phyloP scores from a whole-genome alignment of 2,888 invertebrate genomes.

The Ceramica pisi region DNA sequence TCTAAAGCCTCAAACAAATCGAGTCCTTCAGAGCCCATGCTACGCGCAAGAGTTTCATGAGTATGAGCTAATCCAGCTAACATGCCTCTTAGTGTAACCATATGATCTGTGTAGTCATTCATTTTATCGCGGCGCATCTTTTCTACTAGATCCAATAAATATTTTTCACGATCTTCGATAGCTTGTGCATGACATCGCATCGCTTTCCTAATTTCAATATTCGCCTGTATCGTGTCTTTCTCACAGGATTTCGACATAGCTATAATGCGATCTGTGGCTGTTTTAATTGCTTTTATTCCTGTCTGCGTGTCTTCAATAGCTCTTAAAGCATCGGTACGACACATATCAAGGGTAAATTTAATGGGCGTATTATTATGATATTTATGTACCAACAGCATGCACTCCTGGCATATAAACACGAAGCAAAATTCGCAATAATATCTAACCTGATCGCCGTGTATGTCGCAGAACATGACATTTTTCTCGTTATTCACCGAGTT shows the following conservation, averaged over 20 bases:
- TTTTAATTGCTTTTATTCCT: conserved; percentile 91
- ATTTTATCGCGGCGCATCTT: conserved; percentile 93
- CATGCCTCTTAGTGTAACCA: conserved; percentile 93
- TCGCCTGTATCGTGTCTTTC: conserved; percentile 93
- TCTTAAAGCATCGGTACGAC: conserved; percentile 91
- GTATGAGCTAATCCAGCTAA: conserved; percentile 93
- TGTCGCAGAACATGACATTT: conserved; percentile 89
- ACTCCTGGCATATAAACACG: conserved; percentile 93
- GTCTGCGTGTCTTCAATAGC: conserved; percentile 91
- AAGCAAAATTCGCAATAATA: conserved; percentile 93
- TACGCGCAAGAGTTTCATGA: conserved; percentile 92
- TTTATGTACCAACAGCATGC: conserved; percentile 93
- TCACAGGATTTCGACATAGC: conserved; percentile 93
- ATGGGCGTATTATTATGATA: conserved; percentile 92
- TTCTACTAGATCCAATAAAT: conserved; percentile 94
- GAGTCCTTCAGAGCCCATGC: conserved; percentile 91
- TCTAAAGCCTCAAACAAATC: conserved; percentile 91
- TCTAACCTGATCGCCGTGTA: conserved; percentile 90
- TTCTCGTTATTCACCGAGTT: conserved; percentile 83
- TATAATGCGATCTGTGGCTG: conserved; percentile 91
- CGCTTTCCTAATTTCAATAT: conserved; percentile 93
- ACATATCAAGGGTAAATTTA: conserved; percentile 92
- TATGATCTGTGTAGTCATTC: conserved; percentile 93
- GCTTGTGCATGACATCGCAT: conserved; percentile 93
- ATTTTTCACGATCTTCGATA: conserved; percentile 95